A percentile compares a stretch with the other conserved stretches of the same genome.
Evolutionary conservation across 2,113 vertebrate genomes (phyloP).

Genomic region (Chitala chitala): DNA sequence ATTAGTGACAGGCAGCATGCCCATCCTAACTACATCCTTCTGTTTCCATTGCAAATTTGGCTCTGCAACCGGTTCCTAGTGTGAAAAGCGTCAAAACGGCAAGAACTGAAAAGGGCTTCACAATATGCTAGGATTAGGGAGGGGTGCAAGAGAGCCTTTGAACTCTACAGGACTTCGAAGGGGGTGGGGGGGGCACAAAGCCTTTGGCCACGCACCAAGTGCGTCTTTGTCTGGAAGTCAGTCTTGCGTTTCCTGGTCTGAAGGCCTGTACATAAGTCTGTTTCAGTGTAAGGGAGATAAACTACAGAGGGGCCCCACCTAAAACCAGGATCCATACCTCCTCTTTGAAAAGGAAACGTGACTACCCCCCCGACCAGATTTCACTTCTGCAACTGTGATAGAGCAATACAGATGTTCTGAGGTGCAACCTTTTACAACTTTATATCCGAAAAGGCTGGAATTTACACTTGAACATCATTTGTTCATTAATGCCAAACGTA

Average conservation of each 20-base stretch:
- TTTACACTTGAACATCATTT: too few species aligned
- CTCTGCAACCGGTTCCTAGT: not conserved
- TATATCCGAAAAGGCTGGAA: too few species aligned
- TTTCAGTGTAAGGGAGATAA: not conserved
- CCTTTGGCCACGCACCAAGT: constrained; percentile 2
- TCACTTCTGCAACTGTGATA: not conserved
- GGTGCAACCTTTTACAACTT: not conserved
- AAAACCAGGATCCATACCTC: not conserved
- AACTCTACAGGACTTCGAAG: constrained; percentile 4
- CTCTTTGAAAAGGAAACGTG: constrained; percentile 6
- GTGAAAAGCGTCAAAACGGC: not conserved
- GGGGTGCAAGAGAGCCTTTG: not conserved
- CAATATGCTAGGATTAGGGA: not conserved
- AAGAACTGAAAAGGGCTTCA: not conserved
- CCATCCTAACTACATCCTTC: not conserved
- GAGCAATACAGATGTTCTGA: not conserved
- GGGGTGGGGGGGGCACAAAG: not conserved
- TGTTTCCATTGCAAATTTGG: not conserved
- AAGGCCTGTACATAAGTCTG: not conserved
- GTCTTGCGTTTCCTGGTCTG: not conserved
- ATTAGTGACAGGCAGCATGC: too few species aligned
- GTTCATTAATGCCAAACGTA: too few species aligned
- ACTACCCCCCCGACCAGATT: not conserved
- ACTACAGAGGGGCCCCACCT: not conserved
- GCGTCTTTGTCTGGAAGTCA: not conserved